These are phyloP conservation scores for Eclectus roratus DNA, from an alignment of 2,113 vertebrate genomes.

Conservation along the genomic window DNA sequence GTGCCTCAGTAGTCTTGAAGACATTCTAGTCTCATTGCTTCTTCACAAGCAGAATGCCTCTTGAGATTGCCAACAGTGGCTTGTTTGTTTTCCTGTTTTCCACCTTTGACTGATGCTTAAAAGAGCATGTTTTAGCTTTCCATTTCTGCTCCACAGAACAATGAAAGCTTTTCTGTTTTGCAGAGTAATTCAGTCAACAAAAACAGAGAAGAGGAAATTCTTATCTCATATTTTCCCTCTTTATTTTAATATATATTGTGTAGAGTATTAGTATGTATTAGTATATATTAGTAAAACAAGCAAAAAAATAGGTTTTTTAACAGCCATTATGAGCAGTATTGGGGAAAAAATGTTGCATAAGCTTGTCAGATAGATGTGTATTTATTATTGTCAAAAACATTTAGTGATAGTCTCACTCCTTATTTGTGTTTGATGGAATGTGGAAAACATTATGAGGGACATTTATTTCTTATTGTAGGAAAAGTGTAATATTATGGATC, in stretches of 20 bases:
- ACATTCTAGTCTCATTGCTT: neutral
- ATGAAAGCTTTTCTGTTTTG: neutral
- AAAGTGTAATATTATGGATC: neutral
- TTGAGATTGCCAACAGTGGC: neutral
- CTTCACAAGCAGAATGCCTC: neutral
- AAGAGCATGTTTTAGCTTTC: neutral
- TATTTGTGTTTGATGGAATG: constrained; percentile 6
- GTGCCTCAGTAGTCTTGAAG: neutral
- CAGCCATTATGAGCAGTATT: neutral
- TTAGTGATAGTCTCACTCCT: neutral
- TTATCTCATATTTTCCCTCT: neutral
- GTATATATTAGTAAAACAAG: neutral
- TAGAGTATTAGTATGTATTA: neutral
- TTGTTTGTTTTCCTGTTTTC: neutral
- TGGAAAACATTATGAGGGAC: neutral
- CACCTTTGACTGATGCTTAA: neutral
- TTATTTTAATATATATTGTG: neutral
- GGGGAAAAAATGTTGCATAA: neutral
- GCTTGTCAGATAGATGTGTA: neutral
- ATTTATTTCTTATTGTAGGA: neutral
- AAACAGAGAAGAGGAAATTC: neutral
- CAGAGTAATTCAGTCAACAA: neutral
- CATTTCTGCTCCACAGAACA: neutral
- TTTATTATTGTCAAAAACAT: neutral
- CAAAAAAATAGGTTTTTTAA: neutral